These are phyloP conservation scores for Sebastiscus albofasciatus DNA, from an alignment of 2,797 vertebrate species.

Conservation along the genomic window DNA sequence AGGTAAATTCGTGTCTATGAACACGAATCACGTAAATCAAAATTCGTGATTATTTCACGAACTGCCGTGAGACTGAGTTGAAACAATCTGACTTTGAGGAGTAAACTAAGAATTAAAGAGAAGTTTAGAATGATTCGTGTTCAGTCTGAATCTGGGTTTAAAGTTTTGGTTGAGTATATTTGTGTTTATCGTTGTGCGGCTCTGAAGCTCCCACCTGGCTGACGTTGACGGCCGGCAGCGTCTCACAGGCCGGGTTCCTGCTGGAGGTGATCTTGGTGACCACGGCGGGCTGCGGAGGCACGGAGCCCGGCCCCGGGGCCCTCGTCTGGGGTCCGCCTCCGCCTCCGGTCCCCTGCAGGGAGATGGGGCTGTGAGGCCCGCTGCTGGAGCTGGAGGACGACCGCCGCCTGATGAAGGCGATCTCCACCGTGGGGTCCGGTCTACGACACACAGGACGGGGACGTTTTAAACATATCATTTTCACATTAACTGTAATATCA, in stretches of 20 bases:
- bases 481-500: background rate
- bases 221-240: conserved; percentile 65
- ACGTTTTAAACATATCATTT: background rate
- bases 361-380: conserved; percentile 75
- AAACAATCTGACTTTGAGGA: too few species aligned
- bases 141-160: background rate
- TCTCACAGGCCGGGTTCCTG: conserved; percentile 71
- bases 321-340: conserved; percentile 45
- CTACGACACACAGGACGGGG: conserved; percentile 65
- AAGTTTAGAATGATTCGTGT: background rate
- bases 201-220: conserved; percentile 65
- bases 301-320: conserved; percentile 20
- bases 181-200: background rate
- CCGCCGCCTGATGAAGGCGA: conserved; percentile 90
- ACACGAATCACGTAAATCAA: too few species aligned
- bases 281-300: conserved; percentile 57
- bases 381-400: conserved; percentile 74
- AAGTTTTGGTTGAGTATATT: background rate
- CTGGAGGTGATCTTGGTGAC: conserved; percentile 71
- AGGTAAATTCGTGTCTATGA: too few species aligned
- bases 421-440: conserved; percentile 89
- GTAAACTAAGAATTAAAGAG: too few species aligned
- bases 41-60: rapidly evolving
- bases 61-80: too few species aligned
- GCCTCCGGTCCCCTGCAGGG: conserved; percentile 54